phyloP scores from a whole-genome alignment of 2,797 vertebrate genomes.

The Chanos chanos region DNA sequence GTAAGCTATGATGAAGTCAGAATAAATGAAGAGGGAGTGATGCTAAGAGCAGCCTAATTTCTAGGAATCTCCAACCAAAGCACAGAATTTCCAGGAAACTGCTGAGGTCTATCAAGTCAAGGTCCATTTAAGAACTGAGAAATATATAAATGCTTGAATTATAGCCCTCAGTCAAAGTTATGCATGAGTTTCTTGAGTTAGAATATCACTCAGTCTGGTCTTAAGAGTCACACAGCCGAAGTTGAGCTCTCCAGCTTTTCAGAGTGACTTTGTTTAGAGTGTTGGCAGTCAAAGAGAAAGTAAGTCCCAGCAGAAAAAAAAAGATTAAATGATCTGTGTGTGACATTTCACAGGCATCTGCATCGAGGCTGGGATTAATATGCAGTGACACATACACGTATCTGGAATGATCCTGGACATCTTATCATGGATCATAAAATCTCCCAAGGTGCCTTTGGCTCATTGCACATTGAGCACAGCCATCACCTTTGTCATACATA shows the following conservation, averaged over 20 bases:
- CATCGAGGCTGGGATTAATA: constrained; percentile 72
- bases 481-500: constrained; percentile 57
- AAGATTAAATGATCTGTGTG: constrained; percentile 69
- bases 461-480: constrained; percentile 58
- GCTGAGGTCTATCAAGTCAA: too few species aligned
- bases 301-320: constrained; percentile 55
- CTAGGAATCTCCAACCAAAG: too few species aligned
- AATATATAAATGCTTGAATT: too few species aligned
- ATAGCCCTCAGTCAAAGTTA: too few species aligned
- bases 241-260: constrained; percentile 51
- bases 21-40: too few species aligned
- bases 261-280: constrained; percentile 51
- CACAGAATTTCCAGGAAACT: too few species aligned
- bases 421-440: constrained; percentile 75
- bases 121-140: too few species aligned
- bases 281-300: constrained; percentile 48
- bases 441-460: constrained; percentile 76
- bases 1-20: too few species aligned
- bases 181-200: constrained; percentile 38
- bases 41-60: too few species aligned
- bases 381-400: constrained; percentile 73
- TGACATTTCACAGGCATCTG: constrained; percentile 61
- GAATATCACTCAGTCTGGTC: too few species aligned
- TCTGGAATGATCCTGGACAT: constrained; percentile 67
- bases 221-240: constrained; percentile 50